Base-by-base conservation (phyloP, 2,888 invertebrate genomes). In the Drosophila affinis region DNA sequence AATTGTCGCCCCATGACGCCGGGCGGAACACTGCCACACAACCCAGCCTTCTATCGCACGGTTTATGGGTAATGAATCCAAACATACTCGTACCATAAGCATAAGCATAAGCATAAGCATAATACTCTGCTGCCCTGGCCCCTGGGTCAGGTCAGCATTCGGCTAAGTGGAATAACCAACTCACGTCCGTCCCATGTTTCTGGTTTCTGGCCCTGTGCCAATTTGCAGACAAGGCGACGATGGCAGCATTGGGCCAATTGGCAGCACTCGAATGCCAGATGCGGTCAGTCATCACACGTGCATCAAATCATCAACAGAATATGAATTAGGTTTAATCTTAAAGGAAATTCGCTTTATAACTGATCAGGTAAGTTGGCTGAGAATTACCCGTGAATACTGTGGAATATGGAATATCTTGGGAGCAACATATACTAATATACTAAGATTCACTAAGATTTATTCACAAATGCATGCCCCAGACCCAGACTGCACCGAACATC, bases 341-440 rank as follows among this genome's bases (percentile, higher is more conserved):
- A 97, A 98, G 93, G 98, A 99, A 94, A 95, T 97, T 92, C 95
- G 96, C 92, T 96, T 96, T 94, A 97, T 98, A 93, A 98, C 98
- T 90, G 96, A 96, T 93, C 96, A 96, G 93, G 95, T 96, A 93
- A 92, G 94, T 87, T 29, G 70, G 46, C 27, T 17, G 7, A 44
- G 27, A 34, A 34, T 53, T 12, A 18, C 9, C 5, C 9, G 29
- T 7, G 12, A 29, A 32, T 6, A 18, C 3, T 21, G 3, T 27
- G 49, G 7, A 14, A 14, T 27, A 24, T 24, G 24, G 5, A 21
- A 21, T 21, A 27, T n/a, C 27, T 27, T 14, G 39, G 39, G 6
- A 49, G 21, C 3, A 49, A 49, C 49, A 21, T 14, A n/a, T 49
- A 14, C 4, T 9, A 2, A 7, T n/a, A 21, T 45, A 39, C n/a